A percentile compares a stretch with the other conserved stretches of the same genome.
These are phyloP conservation scores for Thera britannica DNA, from an alignment of 2,888 invertebrate genomes.

Conservation along the genomic window DNA sequence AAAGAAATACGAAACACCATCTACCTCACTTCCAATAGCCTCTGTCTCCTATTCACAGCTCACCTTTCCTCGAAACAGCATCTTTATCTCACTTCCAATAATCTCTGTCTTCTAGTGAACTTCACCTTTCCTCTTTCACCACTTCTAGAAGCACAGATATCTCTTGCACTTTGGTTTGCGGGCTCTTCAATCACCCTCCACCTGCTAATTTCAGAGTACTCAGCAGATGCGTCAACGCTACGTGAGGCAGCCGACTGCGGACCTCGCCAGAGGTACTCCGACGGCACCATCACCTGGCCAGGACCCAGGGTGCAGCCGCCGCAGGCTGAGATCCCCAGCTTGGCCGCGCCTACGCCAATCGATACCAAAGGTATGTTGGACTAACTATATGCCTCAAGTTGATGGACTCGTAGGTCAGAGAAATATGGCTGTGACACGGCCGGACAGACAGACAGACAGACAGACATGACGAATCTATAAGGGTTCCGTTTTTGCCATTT, in stretches of 20 bases:
- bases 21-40: too few species aligned
- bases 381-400: not conserved
- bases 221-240: slow-evolving; percentile 77
- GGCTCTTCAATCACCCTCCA: slow-evolving; percentile 20
- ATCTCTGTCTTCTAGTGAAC: not conserved
- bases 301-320: slow-evolving; percentile 81
- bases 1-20: too few species aligned
- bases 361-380: slow-evolving; percentile 78
- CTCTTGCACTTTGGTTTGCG: slow-evolving; percentile 29
- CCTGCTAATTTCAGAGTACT: slow-evolving; percentile 65
- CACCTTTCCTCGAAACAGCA: too few species aligned
- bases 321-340: slow-evolving; percentile 74
- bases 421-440: too few species aligned
- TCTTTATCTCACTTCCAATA: too few species aligned
- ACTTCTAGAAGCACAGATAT: not conserved
- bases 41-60: too few species aligned
- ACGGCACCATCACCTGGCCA: slow-evolving; percentile 81
- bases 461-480: too few species aligned
- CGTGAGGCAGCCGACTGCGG: slow-evolving; percentile 82
- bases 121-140: not conserved
- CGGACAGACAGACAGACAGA: too few species aligned
- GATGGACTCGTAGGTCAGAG: too few species aligned
- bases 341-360: slow-evolving; percentile 70
- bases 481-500: too few species aligned
- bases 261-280: slow-evolving; percentile 84